Base-by-base conservation (phyloP, 2,888 invertebrate genomes). In the Cataglyphis albicans region DNA sequence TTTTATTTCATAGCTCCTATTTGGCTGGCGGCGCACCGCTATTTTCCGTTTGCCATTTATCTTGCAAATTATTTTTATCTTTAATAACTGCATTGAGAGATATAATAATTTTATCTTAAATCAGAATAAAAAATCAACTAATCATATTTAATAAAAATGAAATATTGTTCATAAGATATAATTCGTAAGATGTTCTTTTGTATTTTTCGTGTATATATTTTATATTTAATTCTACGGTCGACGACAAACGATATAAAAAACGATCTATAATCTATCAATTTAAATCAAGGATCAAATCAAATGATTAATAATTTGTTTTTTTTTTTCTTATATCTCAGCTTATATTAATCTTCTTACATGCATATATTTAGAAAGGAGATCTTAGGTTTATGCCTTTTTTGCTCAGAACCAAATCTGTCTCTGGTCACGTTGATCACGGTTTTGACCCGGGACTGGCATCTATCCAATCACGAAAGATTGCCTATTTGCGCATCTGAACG, bases 1-100 rank as follows among this genome's bases (percentile, higher is more conserved):
- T 87, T 88, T 88, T 86, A 83, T 83, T 88, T 88, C 63, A 61
- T 61, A 86, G 64, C 84, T 44, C 76, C 86, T 86, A 82, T 86
- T 86, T 87, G 87, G 88, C 88, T 88, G 86, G 65, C 80, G 44
- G 74, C 55, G 5, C 76, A 84, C 70, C 87, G 81, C 86, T 86
- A 84, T 81, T 88, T 87, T 81, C 84, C 65, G 41, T 86, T 61
- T 48, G 44, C 44, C 68, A 57, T 68, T 59, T 68, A 78, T 68
- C 57, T 78, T 70, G 57, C 10, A 57, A 59, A 76, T 76, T 57
- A 57, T 76, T 65, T 67, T 78, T 70, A 78, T 32, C 35, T 44
- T 32, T 32, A 78, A 57, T 41, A 57, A 57, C 59, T 29, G 78
- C 18, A 57, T n/a, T 25, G 5, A 32, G 18, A 18, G n/a, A 7